Conservation (phyloP, 2,797 vertebrate species). For the Sebastes diaconus region DNA sequence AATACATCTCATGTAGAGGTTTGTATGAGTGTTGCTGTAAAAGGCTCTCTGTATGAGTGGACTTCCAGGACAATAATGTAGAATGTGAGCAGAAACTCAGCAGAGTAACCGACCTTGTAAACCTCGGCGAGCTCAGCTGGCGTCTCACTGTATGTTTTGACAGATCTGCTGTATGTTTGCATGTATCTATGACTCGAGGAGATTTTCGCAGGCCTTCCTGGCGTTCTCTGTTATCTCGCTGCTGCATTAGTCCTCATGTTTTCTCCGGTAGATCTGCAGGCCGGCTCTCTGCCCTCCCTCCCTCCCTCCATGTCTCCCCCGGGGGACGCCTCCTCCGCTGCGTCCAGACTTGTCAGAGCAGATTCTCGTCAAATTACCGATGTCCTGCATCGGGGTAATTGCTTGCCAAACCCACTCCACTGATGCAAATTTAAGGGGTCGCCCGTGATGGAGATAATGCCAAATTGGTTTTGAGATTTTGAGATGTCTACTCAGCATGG, state of each 20-base stretch:
- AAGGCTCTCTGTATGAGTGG: neutral
- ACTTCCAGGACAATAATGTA: neutral
- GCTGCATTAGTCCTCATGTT: conserved; percentile 31
- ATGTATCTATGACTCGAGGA: conserved; percentile 53
- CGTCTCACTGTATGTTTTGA: conserved; percentile 42
- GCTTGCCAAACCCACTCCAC: conserved; percentile 79
- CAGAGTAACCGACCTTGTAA: neutral
- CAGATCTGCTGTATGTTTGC: conserved; percentile 49
- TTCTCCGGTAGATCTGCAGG: conserved; percentile 28
- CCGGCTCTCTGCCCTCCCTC: neutral
- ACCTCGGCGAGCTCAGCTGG: conserved; percentile 3
- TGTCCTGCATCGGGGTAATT: conserved; percentile 83
- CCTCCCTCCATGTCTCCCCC: neutral
- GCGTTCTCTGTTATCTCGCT: conserved; percentile 1
- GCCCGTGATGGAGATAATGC: conserved; percentile 80
- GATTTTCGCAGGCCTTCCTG: neutral
- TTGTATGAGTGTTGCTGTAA: neutral
- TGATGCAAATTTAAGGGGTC: conserved; percentile 78
- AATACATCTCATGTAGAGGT: neutral
- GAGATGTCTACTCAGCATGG: conserved; percentile 73
- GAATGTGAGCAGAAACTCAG: neutral
- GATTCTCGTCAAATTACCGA: conserved; percentile 74
- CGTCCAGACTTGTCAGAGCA: conserved; percentile 77
- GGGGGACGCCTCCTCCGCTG: conserved; percentile 47
- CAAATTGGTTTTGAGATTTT: conserved; percentile 78